Conservation (phyloP, 1,140 invertebrate genomes). For the Ceratina australensis region DNA sequence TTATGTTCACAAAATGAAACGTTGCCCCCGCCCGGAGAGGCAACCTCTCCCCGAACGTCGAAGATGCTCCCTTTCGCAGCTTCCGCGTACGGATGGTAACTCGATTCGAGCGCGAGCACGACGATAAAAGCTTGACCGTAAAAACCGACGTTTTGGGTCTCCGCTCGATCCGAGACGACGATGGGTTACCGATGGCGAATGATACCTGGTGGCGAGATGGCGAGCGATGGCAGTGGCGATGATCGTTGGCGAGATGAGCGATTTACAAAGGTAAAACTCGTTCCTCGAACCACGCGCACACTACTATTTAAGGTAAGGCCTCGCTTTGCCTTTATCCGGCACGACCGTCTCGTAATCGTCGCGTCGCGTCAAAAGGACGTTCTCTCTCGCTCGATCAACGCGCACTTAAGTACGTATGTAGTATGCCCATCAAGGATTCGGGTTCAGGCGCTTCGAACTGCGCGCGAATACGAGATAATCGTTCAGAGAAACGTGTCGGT, state of each 20-base stretch:
- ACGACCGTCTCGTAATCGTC: conserved; percentile 45
- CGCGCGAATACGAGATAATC: conserved; percentile 51
- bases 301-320: conserved; percentile 61
- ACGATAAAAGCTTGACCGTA: conserved; percentile 17
- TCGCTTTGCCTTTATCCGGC: conserved; percentile 47
- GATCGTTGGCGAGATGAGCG: conserved; percentile 55
- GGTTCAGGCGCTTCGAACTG: background rate
- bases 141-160: conserved; percentile 37
- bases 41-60: background rate
- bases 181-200: conserved; percentile 3
- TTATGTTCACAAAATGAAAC: no score
- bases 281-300: conserved; percentile 57
- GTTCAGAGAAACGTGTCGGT: conserved; percentile 49
- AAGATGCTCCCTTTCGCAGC: background rate
- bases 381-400: no score
- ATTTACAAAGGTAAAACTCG: conserved; percentile 35
- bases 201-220: conserved; percentile 27
- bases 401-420: no score
- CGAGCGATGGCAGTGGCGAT: conserved; percentile 48
- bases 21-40: no score
- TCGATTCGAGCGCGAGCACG: background rate
- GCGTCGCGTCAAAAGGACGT: background rate
- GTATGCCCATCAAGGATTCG: background rate
- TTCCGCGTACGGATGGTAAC: no score
- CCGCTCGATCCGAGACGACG: conserved; percentile 41